Evolutionary conservation across 2,888 invertebrate genomes (phyloP).

Genomic region (Scaptodrosophila latifasciaeformis): DNA sequence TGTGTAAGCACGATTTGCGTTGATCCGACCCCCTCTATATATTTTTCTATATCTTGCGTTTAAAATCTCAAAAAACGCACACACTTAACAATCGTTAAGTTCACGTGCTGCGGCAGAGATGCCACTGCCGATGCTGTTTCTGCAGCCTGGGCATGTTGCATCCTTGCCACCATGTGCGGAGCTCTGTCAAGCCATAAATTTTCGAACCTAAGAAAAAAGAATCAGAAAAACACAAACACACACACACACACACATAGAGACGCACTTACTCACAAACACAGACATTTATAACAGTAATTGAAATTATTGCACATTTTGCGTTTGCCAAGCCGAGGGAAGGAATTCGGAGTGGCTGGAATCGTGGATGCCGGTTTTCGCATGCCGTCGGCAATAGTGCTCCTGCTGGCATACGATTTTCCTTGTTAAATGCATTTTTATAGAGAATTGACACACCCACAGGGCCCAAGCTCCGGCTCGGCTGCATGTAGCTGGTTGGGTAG

Average conservation of each 20-base stretch:
- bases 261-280: conserved; percentile 36
- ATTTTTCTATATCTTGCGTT: conserved; percentile 25
- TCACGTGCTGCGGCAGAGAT: conserved; percentile 28
- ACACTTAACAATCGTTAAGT: conserved; percentile 57
- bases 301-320: conserved; percentile 71
- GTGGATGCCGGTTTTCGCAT: too few species aligned
- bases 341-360: conserved; percentile 6
- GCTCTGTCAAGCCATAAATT: conserved; percentile 48
- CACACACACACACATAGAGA: conserved; percentile 44
- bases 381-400: conserved; percentile 26
- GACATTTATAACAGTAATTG: conserved; percentile 73
- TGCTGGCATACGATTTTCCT: conserved; percentile 47
- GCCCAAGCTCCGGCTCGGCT: background rate
- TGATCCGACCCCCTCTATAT: too few species aligned
- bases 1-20: conserved; percentile 25
- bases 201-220: conserved; percentile 21
- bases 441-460: conserved; percentile 33
- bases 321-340: conserved; percentile 47
- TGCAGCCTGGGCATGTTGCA: background rate
- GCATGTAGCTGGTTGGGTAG: background rate
- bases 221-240: background rate
- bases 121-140: background rate
- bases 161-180: conserved; percentile 3
- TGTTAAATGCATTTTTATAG: conserved; percentile 66
- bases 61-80: conserved; percentile 44